phyloP scores from a whole-genome alignment of 2,797 vertebrate species.

The Notamacropus eugenii region DNA sequence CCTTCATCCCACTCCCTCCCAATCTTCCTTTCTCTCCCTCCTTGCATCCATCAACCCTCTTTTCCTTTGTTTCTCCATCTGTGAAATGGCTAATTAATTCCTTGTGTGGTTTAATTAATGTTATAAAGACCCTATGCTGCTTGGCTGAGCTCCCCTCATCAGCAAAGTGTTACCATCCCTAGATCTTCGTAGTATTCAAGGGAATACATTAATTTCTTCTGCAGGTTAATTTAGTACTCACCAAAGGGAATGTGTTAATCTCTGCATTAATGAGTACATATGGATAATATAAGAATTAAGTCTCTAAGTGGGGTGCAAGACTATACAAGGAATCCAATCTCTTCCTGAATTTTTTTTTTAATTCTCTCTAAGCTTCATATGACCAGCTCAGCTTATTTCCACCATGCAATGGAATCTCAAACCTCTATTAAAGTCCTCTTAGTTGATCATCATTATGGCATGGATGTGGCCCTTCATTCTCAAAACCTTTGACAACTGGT shows the following conservation, averaged over 20 bases:
- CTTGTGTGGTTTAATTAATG: conserved; percentile 1
- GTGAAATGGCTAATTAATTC: conserved; percentile 30
- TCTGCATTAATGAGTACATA: neutral
- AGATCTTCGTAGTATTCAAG: neutral
- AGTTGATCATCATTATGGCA: neutral
- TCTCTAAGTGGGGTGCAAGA: neutral
- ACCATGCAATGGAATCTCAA: neutral
- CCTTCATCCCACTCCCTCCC: neutral
- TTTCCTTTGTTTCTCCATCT: conserved; percentile 19
- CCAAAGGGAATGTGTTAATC: neutral
- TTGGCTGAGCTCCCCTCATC: neutral
- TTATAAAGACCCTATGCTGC: neutral
- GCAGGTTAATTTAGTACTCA: neutral
- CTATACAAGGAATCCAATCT: neutral
- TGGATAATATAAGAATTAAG: neutral
- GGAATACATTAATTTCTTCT: neutral
- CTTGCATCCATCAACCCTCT: neutral
- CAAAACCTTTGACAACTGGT: neutral
- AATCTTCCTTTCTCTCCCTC: neutral
- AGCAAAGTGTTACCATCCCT: neutral
- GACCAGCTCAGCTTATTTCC: neutral
- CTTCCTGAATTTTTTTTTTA: neutral
- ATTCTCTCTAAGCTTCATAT: neutral
- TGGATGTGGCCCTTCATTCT: neutral
- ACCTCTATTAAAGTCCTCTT: neutral